phyloP scores from a whole-genome alignment of 2,888 invertebrate genomes.

The Carcina quercana region DNA sequence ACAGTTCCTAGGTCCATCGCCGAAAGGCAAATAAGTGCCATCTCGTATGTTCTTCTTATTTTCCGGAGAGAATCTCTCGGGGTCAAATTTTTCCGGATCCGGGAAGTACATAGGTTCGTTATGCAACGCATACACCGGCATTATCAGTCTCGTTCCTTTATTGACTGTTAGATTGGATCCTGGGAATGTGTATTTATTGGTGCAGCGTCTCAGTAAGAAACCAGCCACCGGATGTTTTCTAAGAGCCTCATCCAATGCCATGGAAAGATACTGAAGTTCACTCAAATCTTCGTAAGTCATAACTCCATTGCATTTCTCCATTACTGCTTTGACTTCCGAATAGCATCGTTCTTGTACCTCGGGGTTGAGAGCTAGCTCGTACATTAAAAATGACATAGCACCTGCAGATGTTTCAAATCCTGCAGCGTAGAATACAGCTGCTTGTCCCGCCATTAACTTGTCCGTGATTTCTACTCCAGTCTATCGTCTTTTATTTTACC shows the following conservation, averaged over 20 bases:
- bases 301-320: slow-evolving; percentile 20
- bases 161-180: slow-evolving; percentile 4
- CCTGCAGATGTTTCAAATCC: slow-evolving; percentile 38
- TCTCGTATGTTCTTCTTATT: slow-evolving; percentile 53
- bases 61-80: slow-evolving; percentile 70
- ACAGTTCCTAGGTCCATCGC: slow-evolving; percentile 72
- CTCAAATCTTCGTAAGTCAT: slow-evolving; percentile 23
- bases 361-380: slow-evolving; percentile 28
- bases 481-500: not conserved
- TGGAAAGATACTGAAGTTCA: slow-evolving; percentile 26
- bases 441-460: slow-evolving; percentile 23
- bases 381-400: slow-evolving; percentile 26
- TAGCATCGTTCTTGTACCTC: slow-evolving; percentile 28
- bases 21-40: slow-evolving; percentile 61
- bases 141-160: slow-evolving; percentile 20
- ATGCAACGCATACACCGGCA: slow-evolving; percentile 56
- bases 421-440: slow-evolving; percentile 30
- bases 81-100: slow-evolving; percentile 70
- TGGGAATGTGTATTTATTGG: slow-evolving; percentile 1
- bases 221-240: slow-evolving; percentile 36
- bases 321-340: slow-evolving; percentile 13
- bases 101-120: slow-evolving; percentile 61
- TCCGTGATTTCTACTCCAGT: slow-evolving; percentile 17
- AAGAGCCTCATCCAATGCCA: slow-evolving; percentile 37
- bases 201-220: not conserved